A percentile compares a stretch with the other conserved stretches of the same genome.
These are phyloP conservation scores for Neocrepidodera transversa DNA, from an alignment of 2,888 invertebrate genomes.

Conservation along the genomic window DNA sequence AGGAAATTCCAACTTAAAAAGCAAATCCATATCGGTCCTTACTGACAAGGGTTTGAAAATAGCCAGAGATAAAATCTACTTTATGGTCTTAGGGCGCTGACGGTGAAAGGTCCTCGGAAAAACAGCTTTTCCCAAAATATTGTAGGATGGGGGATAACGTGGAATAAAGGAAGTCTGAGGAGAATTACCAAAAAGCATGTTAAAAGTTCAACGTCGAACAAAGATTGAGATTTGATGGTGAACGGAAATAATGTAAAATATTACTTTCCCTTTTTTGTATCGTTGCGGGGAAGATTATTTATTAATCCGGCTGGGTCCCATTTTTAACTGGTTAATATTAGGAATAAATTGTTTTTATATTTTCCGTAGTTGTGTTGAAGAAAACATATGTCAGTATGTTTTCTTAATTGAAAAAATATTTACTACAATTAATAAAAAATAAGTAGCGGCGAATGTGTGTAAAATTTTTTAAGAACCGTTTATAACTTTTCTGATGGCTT, in stretches of 20 bases:
- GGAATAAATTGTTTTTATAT: too few species aligned
- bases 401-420: too few species aligned
- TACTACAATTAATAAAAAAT: too few species aligned
- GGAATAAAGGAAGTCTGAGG: constrained; percentile 11
- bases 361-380: too few species aligned
- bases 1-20: constrained; percentile 36
- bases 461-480: too few species aligned
- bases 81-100: constrained; percentile 40
- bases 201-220: constrained; percentile 15
- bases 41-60: constrained; percentile 44
- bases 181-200: constrained; percentile 15
- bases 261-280: constrained; percentile 6
- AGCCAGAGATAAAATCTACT: constrained; percentile 46
- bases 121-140: constrained; percentile 22
- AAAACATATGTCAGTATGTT: too few species aligned
- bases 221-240: constrained; percentile 20
- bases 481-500: too few species aligned
- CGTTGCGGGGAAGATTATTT: too few species aligned
- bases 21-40: constrained; percentile 41
- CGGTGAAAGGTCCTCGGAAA: constrained; percentile 24
- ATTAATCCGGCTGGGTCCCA: too few species aligned
- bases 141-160: constrained; percentile 14
- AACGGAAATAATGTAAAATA: constrained; percentile 2
- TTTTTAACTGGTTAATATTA: too few species aligned
- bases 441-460: too few species aligned